Percentiles rank a stretch among this genome's conserved stretches.
phyloP scores from a whole-genome alignment of 2,113 vertebrate genomes.

The Bettongia penicillata region DNA sequence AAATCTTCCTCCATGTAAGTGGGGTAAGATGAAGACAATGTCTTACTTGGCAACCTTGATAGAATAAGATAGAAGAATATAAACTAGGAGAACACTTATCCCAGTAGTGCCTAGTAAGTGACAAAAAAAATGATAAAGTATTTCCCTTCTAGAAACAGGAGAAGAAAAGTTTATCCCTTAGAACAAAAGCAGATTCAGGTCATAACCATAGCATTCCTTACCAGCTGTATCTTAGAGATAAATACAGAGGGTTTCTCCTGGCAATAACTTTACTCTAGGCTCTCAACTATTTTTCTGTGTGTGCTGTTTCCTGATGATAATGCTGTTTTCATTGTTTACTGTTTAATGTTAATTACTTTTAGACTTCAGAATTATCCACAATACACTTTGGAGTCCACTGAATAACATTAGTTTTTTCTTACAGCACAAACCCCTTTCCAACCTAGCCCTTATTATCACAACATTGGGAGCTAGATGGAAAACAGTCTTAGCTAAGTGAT shows the following conservation, averaged over 20 bases:
- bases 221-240: conserved; percentile 20
- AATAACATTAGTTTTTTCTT: conserved; percentile 76
- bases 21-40: neutral
- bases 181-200: conserved; percentile 40
- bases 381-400: conserved; percentile 70
- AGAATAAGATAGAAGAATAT: conserved; percentile 24
- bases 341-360: conserved; percentile 82
- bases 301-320: conserved; percentile 71
- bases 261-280: conserved; percentile 42
- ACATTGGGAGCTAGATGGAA: conserved; percentile 66
- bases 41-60: neutral
- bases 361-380: conserved; percentile 73
- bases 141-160: conserved; percentile 32
- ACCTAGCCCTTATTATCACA: conserved; percentile 72
- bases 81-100: conserved; percentile 1
- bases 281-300: conserved; percentile 62
- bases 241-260: conserved; percentile 51
- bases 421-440: conserved; percentile 73
- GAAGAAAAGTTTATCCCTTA: conserved; percentile 43
- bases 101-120: neutral
- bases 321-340: conserved; percentile 75
- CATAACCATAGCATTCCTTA: conserved; percentile 45
- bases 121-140: neutral
- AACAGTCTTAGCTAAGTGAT: conserved; percentile 46
- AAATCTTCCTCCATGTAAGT: neutral